Percentiles rank a stretch among this genome's conserved stretches.
These are phyloP conservation scores for Riparia riparia DNA, from an alignment of 2,113 vertebrate genomes.

Conservation along the genomic window DNA sequence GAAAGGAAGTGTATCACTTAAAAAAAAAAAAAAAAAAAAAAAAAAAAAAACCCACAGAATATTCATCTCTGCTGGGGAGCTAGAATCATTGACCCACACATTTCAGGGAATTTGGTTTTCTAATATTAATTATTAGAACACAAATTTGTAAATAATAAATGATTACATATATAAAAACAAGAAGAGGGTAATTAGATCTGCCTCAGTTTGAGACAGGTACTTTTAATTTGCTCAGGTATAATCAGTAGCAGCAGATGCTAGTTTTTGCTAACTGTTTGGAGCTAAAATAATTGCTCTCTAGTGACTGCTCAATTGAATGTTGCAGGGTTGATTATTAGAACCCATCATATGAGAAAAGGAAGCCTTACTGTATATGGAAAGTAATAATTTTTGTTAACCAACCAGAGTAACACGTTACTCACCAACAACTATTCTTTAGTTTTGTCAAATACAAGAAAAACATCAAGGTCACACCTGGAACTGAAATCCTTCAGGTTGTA, in stretches of 20 bases:
- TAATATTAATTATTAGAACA: neutral
- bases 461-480: neutral
- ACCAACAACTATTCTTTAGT: neutral
- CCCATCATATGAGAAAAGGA: neutral
- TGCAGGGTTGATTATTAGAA: neutral
- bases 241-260: neutral
- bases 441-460: neutral
- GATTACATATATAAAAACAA: neutral
- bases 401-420: neutral
- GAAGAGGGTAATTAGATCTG: neutral
- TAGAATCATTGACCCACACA: neutral
- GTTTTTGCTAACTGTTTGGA: neutral
- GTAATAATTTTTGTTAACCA: neutral
- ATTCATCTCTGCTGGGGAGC: neutral
- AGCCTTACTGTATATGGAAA: neutral
- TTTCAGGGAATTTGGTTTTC: neutral
- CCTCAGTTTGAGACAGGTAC: neutral
- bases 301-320: neutral
- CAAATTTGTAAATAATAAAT: neutral
- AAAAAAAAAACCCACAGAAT: neutral
- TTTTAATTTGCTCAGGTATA: conserved; percentile 5
- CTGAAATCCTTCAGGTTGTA: neutral
- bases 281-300: neutral
- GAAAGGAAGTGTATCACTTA: neutral
- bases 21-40: neutral